These are phyloP conservation scores for Machaerirhynchus nigripectus DNA, from an alignment of 2,113 vertebrate genomes.

Conservation along the genomic window DNA sequence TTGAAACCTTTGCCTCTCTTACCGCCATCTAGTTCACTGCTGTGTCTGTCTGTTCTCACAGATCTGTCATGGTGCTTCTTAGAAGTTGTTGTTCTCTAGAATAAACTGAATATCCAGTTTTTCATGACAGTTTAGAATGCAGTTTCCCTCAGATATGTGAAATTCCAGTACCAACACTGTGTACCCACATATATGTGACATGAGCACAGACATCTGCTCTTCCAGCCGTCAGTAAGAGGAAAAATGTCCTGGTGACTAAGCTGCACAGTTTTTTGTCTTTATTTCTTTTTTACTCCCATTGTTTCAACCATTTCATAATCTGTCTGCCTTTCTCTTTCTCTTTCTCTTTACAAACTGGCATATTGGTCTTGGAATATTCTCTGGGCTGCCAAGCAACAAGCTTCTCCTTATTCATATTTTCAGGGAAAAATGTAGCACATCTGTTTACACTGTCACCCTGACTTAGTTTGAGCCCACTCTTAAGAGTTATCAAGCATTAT, in stretches of 20 bases:
- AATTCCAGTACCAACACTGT: neutral
- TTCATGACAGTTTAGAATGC: neutral
- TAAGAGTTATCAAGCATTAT: neutral
- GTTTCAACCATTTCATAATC: neutral
- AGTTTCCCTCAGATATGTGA: neutral
- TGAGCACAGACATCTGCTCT: neutral
- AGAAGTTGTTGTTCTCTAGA: neutral
- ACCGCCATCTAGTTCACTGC: neutral
- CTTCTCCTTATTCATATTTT: slow-evolving; percentile 18
- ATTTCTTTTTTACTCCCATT: neutral
- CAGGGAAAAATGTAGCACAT: neutral
- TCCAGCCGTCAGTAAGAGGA: neutral
- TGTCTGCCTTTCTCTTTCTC: slow-evolving; percentile 13
- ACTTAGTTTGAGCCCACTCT: neutral
- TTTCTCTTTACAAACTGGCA: slow-evolving; percentile 13
- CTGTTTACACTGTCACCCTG: slow-evolving; percentile 1
- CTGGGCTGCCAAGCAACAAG: slow-evolving; percentile 25
- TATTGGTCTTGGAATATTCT: slow-evolving; percentile 1
- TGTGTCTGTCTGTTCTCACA: neutral
- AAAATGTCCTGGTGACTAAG: neutral
- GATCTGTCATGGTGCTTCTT: neutral
- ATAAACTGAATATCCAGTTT: neutral
- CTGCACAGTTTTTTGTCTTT: neutral
- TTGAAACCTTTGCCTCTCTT: neutral
- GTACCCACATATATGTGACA: neutral